Base-by-base conservation (phyloP, 2,888 invertebrate species). In the Meandrusa payeni region DNA sequence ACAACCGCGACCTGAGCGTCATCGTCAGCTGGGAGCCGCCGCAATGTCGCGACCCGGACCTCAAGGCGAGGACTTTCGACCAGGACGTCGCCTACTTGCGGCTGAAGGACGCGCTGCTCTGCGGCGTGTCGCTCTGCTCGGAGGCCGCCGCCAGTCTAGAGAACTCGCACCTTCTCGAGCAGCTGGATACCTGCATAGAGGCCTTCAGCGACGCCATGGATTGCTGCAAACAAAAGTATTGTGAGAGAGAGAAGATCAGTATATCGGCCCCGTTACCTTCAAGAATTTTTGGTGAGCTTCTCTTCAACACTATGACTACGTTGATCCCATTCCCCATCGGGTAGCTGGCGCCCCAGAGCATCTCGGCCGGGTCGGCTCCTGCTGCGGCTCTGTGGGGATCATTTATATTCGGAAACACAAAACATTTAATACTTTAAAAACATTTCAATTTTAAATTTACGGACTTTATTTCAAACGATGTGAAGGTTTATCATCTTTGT, bases 1-100 rank as follows among this genome's bases (percentile, higher is more conserved):
- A 96, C 79, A 96, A 96, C 78, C 90, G 95, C 26, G 95, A 96
- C 73, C 80, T 95, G 13, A 88, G 89, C 47, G 92, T 94, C 3
- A 91, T 93, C 61, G 85, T 91, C 5, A 90, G 89, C 54, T 94
- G 92, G 91, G 93, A 94, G 57, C 92, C 93, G 0, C 88, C 86
- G 51, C 89, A 62, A 62, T 77, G 62, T 41, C 75, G 56, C 41
- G 88, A 73, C 51, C 64, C 59, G 2, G 64, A 57, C 3, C 59
- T 64, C 9, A 82, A 61, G 61, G 66, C 59, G 29, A 70, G 68
- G 19, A 80, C 76, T 9, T 82, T 72, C 55, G 74, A 77, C 3
- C 77, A 77, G 27, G 85, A 86, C 28, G 57, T 79, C 0, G 69
- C 82, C 0, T 81, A 77, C 40, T 57, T 83, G 0, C 61, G 80